phyloP scores from a whole-genome alignment of 1,140 invertebrate species.

The Drosophila simulans region DNA sequence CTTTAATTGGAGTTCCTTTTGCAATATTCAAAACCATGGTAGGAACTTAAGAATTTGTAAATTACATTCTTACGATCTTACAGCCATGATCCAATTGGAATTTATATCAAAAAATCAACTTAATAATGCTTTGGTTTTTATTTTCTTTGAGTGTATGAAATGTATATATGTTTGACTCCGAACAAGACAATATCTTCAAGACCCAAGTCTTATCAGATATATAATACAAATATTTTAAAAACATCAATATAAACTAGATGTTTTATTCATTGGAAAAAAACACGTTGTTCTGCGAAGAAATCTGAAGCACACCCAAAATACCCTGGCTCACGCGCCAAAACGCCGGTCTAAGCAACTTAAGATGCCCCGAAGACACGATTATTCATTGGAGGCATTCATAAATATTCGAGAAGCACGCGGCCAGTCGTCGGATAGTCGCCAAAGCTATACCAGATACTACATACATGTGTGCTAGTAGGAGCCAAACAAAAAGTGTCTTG shows the following conservation, averaged over 20 bases:
- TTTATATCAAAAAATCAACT: no score
- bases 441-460: slow-evolving; percentile 10
- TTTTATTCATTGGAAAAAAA: slow-evolving; percentile 3
- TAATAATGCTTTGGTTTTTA: no score
- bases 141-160: no score
- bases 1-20: background rate
- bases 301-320: slow-evolving; percentile 23
- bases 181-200: background rate
- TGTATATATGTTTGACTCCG: no score
- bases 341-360: slow-evolving; percentile 45
- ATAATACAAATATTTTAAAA: background rate
- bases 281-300: background rate
- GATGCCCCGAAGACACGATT: slow-evolving; percentile 51
- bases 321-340: slow-evolving; percentile 40
- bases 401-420: slow-evolving; percentile 74
- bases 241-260: background rate
- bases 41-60: no score
- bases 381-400: slow-evolving; percentile 66
- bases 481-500: slow-evolving; percentile 80
- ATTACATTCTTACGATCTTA: no score
- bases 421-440: slow-evolving; percentile 32
- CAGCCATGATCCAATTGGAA: no score
- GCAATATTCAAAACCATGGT: no score
- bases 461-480: slow-evolving; percentile 5
- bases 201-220: background rate